Base-by-base conservation (phyloP, 2,113 vertebrate genomes). In the Apteryx mantelli region DNA sequence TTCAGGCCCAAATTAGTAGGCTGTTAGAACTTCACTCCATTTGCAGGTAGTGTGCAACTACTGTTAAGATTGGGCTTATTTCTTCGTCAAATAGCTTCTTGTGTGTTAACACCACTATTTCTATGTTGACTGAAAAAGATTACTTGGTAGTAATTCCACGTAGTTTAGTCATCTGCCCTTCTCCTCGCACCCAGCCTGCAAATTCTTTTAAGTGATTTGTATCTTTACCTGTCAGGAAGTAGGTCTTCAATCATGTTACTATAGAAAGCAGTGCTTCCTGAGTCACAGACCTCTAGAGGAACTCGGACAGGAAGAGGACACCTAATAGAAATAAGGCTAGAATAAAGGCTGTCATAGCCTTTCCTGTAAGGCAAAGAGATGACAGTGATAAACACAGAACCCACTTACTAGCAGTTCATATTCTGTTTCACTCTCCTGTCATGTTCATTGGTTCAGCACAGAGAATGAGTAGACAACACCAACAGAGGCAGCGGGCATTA, bases 81-180 rank as follows among this genome's bases (percentile, higher is more conserved):
- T 78, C 21, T 77, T 58, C 34, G 34, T 10, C 32, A 65, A 7
- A 1, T 26, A 55, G 46, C 40, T 34, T 24, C n/a, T 32, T 56
- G 50, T 21, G 20, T 4, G 1, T 52, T 91, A 32, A 36, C 60
- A 18, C 58, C 48, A 7, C 40, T 69, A 21, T 32, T 65, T 61
- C 38, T 1, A 1, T n/a, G 32, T 48, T 69, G 68, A 42, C 14
- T 55, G 32, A 44, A 66, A 48, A 82, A 30, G 24, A 65, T 7
- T 56, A 26, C 25, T 73, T 26, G 36, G 48, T 65, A 56, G 13
- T 11, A 52, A 24, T 70, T 88, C 40, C 13, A 4, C 25, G 26
- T 46, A 17, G 38, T 12, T 22, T 7, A 50, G n/a, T 86, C 60
- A 66, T 26, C 0, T 0, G 61, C 18, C 5, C 42, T 40, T 56